These are phyloP conservation scores for Drosophila parabipectinata DNA, from an alignment of 1,140 invertebrate species.

Conservation along the genomic window DNA sequence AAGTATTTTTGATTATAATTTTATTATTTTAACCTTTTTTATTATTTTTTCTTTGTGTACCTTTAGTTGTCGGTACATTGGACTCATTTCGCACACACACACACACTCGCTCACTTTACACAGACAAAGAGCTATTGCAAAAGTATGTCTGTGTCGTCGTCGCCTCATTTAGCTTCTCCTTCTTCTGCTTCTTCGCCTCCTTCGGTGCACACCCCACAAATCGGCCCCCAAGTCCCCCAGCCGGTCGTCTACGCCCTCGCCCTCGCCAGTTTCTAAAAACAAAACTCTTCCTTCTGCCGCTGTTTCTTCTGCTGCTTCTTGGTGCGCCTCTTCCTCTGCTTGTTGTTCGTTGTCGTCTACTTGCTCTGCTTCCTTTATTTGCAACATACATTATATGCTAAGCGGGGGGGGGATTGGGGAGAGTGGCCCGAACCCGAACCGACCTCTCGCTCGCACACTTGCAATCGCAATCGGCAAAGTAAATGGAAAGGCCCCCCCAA, in stretches of 20 bases:
- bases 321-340: conserved; percentile 22
- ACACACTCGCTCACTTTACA: conserved; percentile 30
- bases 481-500: conserved; percentile 77
- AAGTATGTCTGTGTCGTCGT: conserved; percentile 60
- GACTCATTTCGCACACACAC: conserved; percentile 62
- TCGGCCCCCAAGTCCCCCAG: background rate
- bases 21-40: background rate
- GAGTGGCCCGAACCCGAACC: background rate
- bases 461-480: conserved; percentile 67
- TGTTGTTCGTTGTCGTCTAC: conserved; percentile 22
- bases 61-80: conserved; percentile 70
- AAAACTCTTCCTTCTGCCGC: conserved; percentile 76
- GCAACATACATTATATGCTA: conserved; percentile 59
- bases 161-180: conserved; percentile 78
- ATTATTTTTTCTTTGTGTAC: conserved; percentile 14
- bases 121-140: conserved; percentile 47
- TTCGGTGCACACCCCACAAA: conserved; percentile 2
- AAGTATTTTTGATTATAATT: background rate
- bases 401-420: background rate
- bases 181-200: conserved; percentile 15
- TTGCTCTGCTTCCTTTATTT: conserved; percentile 81
- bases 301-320: conserved; percentile 37
- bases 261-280: conserved; percentile 48
- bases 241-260: conserved; percentile 38
- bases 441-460: conserved; percentile 44